Evolutionary conservation across 1,140 invertebrate genomes (phyloP), one percentile per base, ranked within the genome.

Genomic region (Cyrtorhinus lividipennis): DNA sequence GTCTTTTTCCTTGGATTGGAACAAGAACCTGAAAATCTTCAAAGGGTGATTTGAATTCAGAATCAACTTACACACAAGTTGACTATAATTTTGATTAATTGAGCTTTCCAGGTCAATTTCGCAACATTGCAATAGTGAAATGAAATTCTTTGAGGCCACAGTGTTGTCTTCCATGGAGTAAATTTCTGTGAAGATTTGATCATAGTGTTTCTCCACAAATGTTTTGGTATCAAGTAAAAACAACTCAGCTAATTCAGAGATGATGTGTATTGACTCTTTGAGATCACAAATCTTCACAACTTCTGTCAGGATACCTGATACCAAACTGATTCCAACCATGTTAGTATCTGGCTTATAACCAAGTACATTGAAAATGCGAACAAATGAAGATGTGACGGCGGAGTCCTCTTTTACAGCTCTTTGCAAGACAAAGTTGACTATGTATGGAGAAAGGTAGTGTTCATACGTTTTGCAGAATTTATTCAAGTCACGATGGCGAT

Each of bases 21-120:
- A 15, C 8, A 53, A 10, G 20, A 53, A 53, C 20, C 48, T 10
- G 20, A 53, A 53, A 5, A 53, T 53, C 20, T 53, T 53, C 48
- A 53, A 53, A 20, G 48, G 48, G 5, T 22, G 48, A 13, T 53
- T 20, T 10, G 48, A 53, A 53, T 53, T 53, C 48, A 53, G 20
- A 53, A 53, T 53, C 48, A 53, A 53, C 20, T 53, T 53, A 53
- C 48, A 53, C 10, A 53, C 48, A 5, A 53, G 20, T 20, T 53
- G 48, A 20, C 48, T 53, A 20, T 53, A 53, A 10, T 53, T 53
- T 20, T 20, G 20, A 22, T 53, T 13, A 5, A 53, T 12, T 5
- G 48, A 13, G 12, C 5, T 53, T 20, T 53, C 48, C 48, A 53
- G 20, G 5, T 12, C 5, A 5, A 53, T 53, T 10, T 20, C 48